Percentiles rank a stretch among this genome's conserved stretches.
Evolutionary conservation across 2,797 vertebrate genomes (phyloP).

Genomic region (Melanotaenia parkinsoni): DNA sequence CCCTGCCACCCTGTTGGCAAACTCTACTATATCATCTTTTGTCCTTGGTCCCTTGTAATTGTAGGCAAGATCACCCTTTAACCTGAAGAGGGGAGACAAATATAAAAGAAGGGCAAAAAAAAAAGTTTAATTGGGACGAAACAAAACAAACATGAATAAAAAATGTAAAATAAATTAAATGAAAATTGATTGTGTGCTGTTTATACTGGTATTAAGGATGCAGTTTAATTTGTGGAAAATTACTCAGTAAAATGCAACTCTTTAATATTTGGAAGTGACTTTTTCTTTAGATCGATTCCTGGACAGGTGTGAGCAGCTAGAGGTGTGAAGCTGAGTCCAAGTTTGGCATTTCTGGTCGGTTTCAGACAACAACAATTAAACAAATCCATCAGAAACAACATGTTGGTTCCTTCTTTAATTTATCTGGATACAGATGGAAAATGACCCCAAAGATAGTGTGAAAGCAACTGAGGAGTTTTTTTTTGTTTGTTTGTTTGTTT

Average conservation of each 20-base stretch:
- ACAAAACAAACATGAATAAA: too few species aligned
- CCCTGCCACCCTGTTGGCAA: conserved; percentile 97
- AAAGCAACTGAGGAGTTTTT: too few species aligned
- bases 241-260: too few species aligned
- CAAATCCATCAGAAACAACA: neutral
- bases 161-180: neutral
- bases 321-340: neutral
- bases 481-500: too few species aligned
- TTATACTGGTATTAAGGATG: neutral
- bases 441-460: too few species aligned
- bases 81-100: conserved; percentile 73
- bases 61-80: conserved; percentile 95
- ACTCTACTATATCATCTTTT: conserved; percentile 97
- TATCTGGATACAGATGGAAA: too few species aligned
- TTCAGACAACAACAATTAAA: neutral
- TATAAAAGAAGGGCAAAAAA: conserved; percentile 3
- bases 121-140: neutral
- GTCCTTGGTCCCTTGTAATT: conserved; percentile 97
- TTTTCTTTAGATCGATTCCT: neutral
- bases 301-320: neutral
- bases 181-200: neutral
- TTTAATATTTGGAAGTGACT: too few species aligned
- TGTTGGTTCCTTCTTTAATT: neutral
- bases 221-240: too few species aligned
- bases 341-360: neutral